Conservation (phyloP, 2,797 vertebrate genomes). For the Rhinophrynus dorsalis region DNA sequence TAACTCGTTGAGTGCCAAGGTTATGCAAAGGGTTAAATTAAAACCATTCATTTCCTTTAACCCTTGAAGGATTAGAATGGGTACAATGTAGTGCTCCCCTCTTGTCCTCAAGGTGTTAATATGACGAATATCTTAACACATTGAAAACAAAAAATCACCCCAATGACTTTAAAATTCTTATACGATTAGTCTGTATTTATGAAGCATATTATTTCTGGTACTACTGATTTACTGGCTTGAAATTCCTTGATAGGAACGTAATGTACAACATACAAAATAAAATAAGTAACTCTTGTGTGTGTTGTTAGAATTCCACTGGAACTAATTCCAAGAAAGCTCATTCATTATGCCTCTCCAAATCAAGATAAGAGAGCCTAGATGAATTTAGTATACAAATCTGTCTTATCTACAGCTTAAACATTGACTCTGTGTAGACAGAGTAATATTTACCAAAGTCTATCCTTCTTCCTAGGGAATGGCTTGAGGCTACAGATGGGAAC, state of each 20-base stretch:
- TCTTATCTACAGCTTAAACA: constrained; percentile 43
- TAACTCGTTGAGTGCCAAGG: no score
- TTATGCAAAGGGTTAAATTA: no score
- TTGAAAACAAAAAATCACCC: no score
- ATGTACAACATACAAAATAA: background rate
- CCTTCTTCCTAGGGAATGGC: constrained; percentile 9
- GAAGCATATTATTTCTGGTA: no score
- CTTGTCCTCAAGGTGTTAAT: no score
- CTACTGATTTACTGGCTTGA: background rate
- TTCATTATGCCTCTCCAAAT: constrained; percentile 15
- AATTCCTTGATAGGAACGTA: background rate
- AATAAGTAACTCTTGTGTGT: background rate
- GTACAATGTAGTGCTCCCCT: no score
- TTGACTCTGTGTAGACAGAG: constrained; percentile 39
- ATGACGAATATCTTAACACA: no score
- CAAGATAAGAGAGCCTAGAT: constrained; percentile 11
- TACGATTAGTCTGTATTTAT: no score
- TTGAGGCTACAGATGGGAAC: constrained; percentile 23
- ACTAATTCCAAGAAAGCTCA: background rate
- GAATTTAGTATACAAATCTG: constrained; percentile 27
- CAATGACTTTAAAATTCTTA: no score
- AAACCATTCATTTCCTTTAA: no score
- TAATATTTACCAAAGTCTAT: constrained; percentile 39
- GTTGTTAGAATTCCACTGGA: constrained; percentile 14
- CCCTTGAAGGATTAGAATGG: no score